These are phyloP conservation scores for Drosophila jambulina DNA, from an alignment of 1,140 invertebrate genomes.

Conservation along the genomic window DNA sequence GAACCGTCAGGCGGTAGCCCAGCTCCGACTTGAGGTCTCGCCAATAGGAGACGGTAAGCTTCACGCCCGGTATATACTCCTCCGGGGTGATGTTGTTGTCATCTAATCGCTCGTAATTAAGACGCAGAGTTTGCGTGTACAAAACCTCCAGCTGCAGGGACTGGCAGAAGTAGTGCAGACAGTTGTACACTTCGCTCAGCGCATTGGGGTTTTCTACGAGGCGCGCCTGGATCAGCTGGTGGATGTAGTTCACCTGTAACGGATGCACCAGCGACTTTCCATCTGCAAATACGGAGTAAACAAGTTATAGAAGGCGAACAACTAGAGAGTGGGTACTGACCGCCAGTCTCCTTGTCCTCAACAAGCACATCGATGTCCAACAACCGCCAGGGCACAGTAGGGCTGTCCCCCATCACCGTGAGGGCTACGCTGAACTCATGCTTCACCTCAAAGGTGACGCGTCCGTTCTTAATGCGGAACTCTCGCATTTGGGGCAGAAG, in stretches of 20 bases:
- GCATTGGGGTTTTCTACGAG: conserved; percentile 93
- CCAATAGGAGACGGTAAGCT: conserved; percentile 97
- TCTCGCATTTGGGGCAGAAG: conserved; percentile 97
- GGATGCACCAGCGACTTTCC: conserved; percentile 97
- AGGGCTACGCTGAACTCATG: conserved; percentile 98
- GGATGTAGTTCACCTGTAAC: conserved; percentile 96
- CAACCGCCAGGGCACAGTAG: conserved; percentile 96
- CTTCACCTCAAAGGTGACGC: conserved; percentile 97
- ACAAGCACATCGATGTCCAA: conserved; percentile 98
- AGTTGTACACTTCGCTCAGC: conserved; percentile 93
- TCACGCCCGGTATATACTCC: conserved; percentile 95
- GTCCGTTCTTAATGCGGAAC: conserved; percentile 95
- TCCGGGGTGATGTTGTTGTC: conserved; percentile 97
- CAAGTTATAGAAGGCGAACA: not conserved
- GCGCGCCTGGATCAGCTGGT: conserved; percentile 95
- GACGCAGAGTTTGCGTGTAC: conserved; percentile 95
- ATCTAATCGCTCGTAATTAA: conserved; percentile 95
- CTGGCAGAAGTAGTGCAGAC: conserved; percentile 97
- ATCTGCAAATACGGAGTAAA: conserved; percentile 86
- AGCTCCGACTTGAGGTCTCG: conserved; percentile 92
- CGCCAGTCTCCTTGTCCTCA: conserved; percentile 98
- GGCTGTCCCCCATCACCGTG: conserved; percentile 98
- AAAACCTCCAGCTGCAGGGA: conserved; percentile 97
- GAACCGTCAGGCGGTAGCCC: conserved; percentile 94
- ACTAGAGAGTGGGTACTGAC: conserved; percentile 83